A percentile compares a stretch with the other conserved stretches of the same genome.
Evolutionary conservation across 2,888 invertebrate genomes (phyloP).

Genomic region (Drosophila prostipennis): DNA sequence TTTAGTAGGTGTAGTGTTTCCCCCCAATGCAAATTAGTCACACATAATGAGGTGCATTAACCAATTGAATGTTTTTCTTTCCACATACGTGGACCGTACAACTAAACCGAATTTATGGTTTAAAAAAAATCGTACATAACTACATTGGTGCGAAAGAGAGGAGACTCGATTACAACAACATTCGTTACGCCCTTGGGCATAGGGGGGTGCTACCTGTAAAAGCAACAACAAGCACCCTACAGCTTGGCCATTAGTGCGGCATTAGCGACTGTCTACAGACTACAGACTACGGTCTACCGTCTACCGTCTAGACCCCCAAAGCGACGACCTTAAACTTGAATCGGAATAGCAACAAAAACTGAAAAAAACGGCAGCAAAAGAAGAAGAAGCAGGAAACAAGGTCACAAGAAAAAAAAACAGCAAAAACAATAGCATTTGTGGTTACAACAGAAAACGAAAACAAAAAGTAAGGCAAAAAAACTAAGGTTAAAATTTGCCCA

Average conservation of each 20-base stretch:
- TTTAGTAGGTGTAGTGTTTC: conserved; percentile 8
- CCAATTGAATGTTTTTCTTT: conserved; percentile 21
- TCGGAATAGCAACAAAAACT: conserved; percentile 48
- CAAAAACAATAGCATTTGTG: conserved; percentile 44
- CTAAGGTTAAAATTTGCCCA: conserved; percentile 60
- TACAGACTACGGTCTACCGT: conserved; percentile 27
- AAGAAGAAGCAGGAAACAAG: conserved; percentile 39
- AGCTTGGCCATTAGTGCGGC: conserved; percentile 57
- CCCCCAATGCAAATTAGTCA: conserved; percentile 18
- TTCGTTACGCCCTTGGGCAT: conserved; percentile 64
- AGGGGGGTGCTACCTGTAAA: conserved; percentile 23
- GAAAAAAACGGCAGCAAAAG: conserved; percentile 17
- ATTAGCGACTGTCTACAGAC: conserved; percentile 57
- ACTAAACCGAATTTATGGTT: conserved; percentile 10
- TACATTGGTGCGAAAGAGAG: not conserved
- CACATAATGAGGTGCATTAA: conserved; percentile 31
- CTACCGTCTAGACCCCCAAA: conserved; percentile 45
- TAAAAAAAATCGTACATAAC: conserved; percentile 3
- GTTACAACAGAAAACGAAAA: conserved; percentile 43
- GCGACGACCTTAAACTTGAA: conserved; percentile 71
- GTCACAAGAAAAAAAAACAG: conserved; percentile 29
- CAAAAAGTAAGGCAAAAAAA: conserved; percentile 45
- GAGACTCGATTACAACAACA: conserved; percentile 42
- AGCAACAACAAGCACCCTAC: conserved; percentile 48
- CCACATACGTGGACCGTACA: conserved; percentile 18